Evolutionary conservation across 2,797 vertebrate genomes (phyloP).

Genomic region (Poeciliopsis paucimaculata): DNA sequence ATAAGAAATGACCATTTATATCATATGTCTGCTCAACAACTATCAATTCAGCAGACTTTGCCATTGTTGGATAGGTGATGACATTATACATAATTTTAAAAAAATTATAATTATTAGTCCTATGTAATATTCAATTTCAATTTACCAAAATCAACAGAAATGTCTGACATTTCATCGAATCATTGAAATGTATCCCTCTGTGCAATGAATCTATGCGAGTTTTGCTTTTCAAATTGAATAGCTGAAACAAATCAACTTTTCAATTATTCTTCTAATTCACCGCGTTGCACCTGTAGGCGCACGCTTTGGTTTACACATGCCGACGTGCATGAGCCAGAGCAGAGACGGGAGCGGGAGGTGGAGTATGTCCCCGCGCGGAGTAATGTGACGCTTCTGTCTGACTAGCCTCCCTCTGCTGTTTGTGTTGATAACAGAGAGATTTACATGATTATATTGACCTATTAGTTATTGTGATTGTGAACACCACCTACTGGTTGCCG

Average conservation of each 20-base stretch:
- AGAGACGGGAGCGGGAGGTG: conserved; percentile 38
- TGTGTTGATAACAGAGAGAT: conserved; percentile 77
- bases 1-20: background rate
- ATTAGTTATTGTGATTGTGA: conserved; percentile 79
- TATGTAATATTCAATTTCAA: background rate
- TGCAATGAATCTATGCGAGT: background rate
- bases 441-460: conserved; percentile 73
- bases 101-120: background rate
- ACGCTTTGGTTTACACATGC: conserved; percentile 58
- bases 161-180: background rate
- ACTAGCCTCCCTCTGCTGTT: conserved; percentile 67
- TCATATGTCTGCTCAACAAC: background rate
- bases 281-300: conserved; percentile 60
- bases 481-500: conserved; percentile 67
- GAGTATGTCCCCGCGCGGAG: conserved; percentile 57
- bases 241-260: background rate
- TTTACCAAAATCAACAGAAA: background rate
- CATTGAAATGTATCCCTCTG: background rate
- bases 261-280: background rate
- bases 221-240: background rate
- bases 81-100: background rate
- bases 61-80: background rate
- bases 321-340: conserved; percentile 60
- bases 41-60: background rate
- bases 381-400: conserved; percentile 69